Percentiles rank a stretch among this genome's conserved stretches.
These are phyloP conservation scores for Lasioglossum oenotherae DNA, from an alignment of 2,888 invertebrate species.

Conservation along the genomic window DNA sequence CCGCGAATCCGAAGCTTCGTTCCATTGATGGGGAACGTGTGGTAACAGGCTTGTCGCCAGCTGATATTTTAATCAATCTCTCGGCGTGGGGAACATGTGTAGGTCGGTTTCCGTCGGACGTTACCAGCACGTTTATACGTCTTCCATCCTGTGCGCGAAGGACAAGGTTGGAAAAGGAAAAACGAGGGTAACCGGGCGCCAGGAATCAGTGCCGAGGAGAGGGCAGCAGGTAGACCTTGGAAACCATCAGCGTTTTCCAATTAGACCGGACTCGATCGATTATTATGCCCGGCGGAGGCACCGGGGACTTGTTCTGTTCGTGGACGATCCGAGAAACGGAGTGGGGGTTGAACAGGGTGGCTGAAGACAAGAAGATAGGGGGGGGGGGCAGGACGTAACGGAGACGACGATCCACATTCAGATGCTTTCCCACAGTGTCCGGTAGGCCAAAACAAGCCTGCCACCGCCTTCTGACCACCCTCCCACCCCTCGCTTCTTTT, in stretches of 20 bases:
- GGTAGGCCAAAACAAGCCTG: conserved; percentile 76
- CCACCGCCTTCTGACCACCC: conserved; percentile 44
- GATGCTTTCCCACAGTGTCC: conserved; percentile 81
- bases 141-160: neutral
- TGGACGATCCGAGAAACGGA: conserved; percentile 5
- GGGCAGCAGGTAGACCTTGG: conserved; percentile 31
- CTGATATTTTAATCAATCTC: conserved; percentile 9
- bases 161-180: neutral
- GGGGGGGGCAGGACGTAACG: conserved; percentile 33
- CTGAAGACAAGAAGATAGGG: neutral
- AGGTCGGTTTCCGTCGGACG: conserved; percentile 4
- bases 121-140: neutral
- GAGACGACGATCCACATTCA: conserved; percentile 62
- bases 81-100: neutral
- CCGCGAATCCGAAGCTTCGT: neutral
- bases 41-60: neutral
- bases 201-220: conserved; percentile 4
- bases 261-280: conserved; percentile 68
- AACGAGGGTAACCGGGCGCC: conserved; percentile 7
- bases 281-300: conserved; percentile 61
- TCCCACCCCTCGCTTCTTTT: conserved; percentile 34
- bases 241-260: conserved; percentile 69
- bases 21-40: neutral
- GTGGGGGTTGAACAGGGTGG: neutral
- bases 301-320: conserved; percentile 26